Evolutionary conservation across 2,113 vertebrate species (phyloP), one percentile per base, ranked within the genome.

Genomic region (Elaphurus davidianus): DNA sequence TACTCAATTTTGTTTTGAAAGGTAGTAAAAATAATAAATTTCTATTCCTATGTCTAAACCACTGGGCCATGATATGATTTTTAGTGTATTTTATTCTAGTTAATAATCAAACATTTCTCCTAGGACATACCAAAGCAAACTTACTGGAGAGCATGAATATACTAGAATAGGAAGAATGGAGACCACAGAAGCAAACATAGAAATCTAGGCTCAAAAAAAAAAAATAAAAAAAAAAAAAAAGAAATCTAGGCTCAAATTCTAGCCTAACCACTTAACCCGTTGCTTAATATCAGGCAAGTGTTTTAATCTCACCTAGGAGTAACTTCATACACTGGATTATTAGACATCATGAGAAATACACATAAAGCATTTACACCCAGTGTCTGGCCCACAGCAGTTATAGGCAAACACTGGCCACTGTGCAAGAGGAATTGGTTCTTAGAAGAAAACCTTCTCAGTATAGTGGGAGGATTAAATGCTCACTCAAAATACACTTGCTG

Each of bases 31-130:
- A 64, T 28, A 90, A 25, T 71, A 16, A 88, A 84, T 85, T 97
- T 96, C 40, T 79, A 79, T 84, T 87, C 36, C 40, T 14, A 57
- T 40, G 23, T 86, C 47, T 87, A 92, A 83, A 57, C 7, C 6
- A 64, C 27, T 91, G 64, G 78, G 12, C 43, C 92, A 62, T 88
- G 19, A 33, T 59, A 64, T 88, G 12, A 86, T 91, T 91, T 94
- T 92, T 43, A 71, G 83, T 62, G n/a, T 62, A 90, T 90, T 92
- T 97, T 90, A 94, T 94, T 94, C 47, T 62, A 91, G 19, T n/a
- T 91, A 78, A 92, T n/a, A 98, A 96, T 90, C 81, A 92, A 86
- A 64, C 55, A 86, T 84, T 96, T 96, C n/a, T 95, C 52, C n/a
- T 52, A 93, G n/a, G 67, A 98, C 23, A 93, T 7, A 89, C 3